These are phyloP conservation scores for Nemoura dubitans DNA, from an alignment of 2,888 invertebrate genomes.

Conservation along the genomic window DNA sequence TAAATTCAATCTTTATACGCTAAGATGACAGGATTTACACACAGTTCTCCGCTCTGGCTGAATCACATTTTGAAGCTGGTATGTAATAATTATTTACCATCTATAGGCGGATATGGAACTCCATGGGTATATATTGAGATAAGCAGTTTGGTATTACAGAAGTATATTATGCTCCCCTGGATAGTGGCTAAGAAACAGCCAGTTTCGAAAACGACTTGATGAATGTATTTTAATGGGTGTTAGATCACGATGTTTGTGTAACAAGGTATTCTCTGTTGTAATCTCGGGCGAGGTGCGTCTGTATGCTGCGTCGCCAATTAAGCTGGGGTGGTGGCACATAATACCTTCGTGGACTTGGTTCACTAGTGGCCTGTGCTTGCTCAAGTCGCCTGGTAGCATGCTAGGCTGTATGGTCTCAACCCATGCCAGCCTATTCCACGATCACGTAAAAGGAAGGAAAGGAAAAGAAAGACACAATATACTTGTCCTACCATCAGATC, in stretches of 20 bases:
- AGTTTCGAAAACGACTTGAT: neutral
- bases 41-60: neutral
- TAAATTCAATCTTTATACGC: neutral
- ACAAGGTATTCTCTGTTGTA: constrained; percentile 18
- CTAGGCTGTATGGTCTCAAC: too few relatives aligned
- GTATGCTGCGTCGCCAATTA: constrained; percentile 13
- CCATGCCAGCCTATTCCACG: neutral
- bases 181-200: neutral
- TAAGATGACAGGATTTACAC: neutral
- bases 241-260: constrained; percentile 12
- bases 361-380: too few relatives aligned
- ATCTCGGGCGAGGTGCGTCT: constrained; percentile 32
- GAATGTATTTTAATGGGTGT: neutral
- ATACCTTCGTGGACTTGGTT: neutral
- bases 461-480: neutral
- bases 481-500: neutral
- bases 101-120: too few relatives aligned
- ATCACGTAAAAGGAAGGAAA: neutral
- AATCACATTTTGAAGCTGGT: neutral
- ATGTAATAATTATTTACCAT: too few relatives aligned
- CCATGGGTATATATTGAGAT: too few relatives aligned
- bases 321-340: constrained; percentile 24
- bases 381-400: too few relatives aligned
- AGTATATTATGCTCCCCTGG: too few relatives aligned
- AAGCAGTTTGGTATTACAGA: too few relatives aligned